Base-by-base conservation (phyloP, 1,140 invertebrate species). In the Polyergus mexicanus region DNA sequence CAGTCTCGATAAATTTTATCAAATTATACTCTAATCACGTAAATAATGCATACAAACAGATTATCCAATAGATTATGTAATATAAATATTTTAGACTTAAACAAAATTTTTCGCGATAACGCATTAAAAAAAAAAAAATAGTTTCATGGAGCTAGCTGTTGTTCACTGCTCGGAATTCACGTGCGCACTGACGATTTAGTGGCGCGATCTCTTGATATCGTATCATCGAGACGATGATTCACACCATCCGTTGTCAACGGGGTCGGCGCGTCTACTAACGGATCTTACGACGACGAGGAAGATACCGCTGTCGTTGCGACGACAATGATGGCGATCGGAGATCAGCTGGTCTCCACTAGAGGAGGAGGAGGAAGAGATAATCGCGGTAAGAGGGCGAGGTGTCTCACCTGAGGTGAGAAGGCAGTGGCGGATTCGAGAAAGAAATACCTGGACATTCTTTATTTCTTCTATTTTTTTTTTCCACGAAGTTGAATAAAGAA, bases 181-280 rank as follows among this genome's bases (percentile, higher is more conserved):
- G 44, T 35, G 8, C 41, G 6, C 2, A 80, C 76, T 80, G 76
- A 2, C 74, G 63, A 80, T 60, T 69, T 16, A 13, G n/a, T 41
- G 75, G n/a, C 16, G 63, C 65, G 65, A 69, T 35, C n/a, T 35
- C 38, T 38, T 28, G 84, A 88, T 83, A 83, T 83, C 86, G 54
- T 72, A 74, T 74, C n/a, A 83, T 62, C 54, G 38, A 3, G 32
- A n/a, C 44, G 38, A 66, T 56, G 87, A 72, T 88, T 88, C 54
- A 89, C 88, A 62, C 84, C 84, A 72, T 78, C 62, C 76, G 68
- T 66, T 88, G 69, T 89, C 68, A 85, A 32, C 28, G 35, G 62
- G 74, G 58, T 65, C 58, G 66, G 11, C 72, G 66, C 72, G 72
- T 87, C 81, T 76, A 77, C 25, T 58, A n/a, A 80, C 35, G 66